Evolutionary conservation across 2,113 vertebrate species (phyloP).

Genomic region (Dromas ardeola): DNA sequence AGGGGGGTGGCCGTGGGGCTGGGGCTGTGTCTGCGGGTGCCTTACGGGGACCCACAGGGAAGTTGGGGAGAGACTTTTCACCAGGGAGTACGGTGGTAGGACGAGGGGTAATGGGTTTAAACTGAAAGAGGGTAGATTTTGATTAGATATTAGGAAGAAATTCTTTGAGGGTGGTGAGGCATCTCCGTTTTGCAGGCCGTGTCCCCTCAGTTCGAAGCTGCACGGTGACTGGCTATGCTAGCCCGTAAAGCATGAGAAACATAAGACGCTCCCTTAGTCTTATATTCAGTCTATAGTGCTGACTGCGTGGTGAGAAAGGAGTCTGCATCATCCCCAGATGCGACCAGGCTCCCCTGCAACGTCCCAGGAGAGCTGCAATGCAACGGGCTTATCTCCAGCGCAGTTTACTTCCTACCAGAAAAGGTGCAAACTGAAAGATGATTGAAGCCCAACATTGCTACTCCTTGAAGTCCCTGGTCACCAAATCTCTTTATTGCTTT

Average conservation of each 20-base stretch:
- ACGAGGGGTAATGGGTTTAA: rapidly evolving
- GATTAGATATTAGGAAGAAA: background rate
- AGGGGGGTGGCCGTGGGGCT: too few species aligned
- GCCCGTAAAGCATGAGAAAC: background rate
- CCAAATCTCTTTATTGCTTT: background rate
- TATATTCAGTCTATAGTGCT: background rate
- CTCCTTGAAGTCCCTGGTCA: background rate
- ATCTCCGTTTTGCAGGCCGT: background rate
- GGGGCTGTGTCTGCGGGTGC: too few species aligned
- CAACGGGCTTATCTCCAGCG: background rate
- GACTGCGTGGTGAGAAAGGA: background rate
- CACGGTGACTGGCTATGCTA: background rate
- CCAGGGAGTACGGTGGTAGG: too few species aligned
- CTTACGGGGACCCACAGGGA: background rate
- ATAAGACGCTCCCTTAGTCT: background rate
- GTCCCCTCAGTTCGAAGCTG: background rate
- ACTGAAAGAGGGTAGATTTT: background rate
- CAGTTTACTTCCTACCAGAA: background rate
- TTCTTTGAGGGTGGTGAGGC: background rate
- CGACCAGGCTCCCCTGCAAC: background rate
- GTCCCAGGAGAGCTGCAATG: background rate
- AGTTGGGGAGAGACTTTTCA: rapidly evolving
- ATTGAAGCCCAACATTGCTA: background rate
- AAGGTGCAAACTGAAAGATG: background rate
- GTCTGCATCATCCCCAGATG: background rate